Evolutionary conservation across 2,888 invertebrate genomes (phyloP), one percentile per base, ranked within the genome.

Genomic region (Piscicola geometra): DNA sequence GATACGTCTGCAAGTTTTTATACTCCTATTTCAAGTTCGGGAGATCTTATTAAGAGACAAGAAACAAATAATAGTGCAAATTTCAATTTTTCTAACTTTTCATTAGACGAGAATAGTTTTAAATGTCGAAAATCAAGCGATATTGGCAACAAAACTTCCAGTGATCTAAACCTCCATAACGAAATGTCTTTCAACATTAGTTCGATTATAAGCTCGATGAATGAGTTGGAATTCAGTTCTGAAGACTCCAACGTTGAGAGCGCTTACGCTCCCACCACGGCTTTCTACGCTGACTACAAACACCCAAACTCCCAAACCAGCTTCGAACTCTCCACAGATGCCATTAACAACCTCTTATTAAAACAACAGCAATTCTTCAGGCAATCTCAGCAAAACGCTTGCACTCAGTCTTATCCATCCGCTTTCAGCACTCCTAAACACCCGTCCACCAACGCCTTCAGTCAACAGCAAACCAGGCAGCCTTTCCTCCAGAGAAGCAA

Each of bases 1-100:
- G 35, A 41, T 69, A 69, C 35, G 35, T 35, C 30, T 33, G 21
- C 41, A 1, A 36, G 30, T 30, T 69, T 69, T 69, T 69, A 69
- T 69, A 18, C 69, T 35, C 69, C 69, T 3, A 56, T n/a, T 56
- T 15, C 60, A 18, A 5, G n/a, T 18, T 25, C 60, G 15, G n/a
- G n/a, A 15, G n/a, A 56, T 56, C 3, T 18, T 5, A 18, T 56
- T 15, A 56, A 56, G n/a, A 56, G n/a, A 56, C 15, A 56, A 12
- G 68, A 67, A 9, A 15, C 15, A 9, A 64, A 64, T 64, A 64
- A 64, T 28, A 21, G 12, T 30, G 3, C 30, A 21, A 56, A 56
- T 56, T 56, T 56, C 25, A 5, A 18, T 56, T 56, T 56, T 41
- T 69, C 36, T 41, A 69, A 18, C 15, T 41, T 33, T 69, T 69